phyloP scores from a whole-genome alignment of 2,113 vertebrate species.

The Microcebus lehilahytsara region DNA sequence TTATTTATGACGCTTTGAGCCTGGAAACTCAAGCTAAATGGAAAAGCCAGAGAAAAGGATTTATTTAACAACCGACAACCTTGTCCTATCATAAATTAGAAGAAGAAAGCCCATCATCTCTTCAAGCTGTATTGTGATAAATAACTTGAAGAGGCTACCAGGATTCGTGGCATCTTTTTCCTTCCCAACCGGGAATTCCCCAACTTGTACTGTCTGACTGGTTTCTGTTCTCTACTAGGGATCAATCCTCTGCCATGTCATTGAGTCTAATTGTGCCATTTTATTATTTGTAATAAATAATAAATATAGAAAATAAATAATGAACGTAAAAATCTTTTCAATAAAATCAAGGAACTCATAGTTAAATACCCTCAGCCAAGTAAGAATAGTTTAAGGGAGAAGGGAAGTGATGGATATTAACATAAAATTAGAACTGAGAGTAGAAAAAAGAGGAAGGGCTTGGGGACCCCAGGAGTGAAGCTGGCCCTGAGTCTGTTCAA shows the following conservation, averaged over 20 bases:
- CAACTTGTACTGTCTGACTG: neutral
- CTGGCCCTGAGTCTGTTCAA: neutral
- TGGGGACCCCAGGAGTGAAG: neutral
- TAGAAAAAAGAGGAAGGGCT: neutral
- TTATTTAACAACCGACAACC: neutral
- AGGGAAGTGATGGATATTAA: neutral
- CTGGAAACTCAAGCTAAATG: constrained; percentile 12
- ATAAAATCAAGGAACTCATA: neutral
- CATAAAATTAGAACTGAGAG: neutral
- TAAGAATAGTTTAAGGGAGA: neutral
- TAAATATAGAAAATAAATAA: no score
- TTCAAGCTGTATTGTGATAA: neutral
- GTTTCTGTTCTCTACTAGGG: neutral
- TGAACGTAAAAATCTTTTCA: neutral
- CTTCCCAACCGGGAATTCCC: neutral
- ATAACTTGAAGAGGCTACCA: neutral
- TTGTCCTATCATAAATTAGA: neutral
- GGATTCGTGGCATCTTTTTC: neutral
- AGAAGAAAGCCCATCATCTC: neutral
- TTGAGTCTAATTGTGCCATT: constrained; percentile 19
- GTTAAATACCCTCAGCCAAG: neutral
- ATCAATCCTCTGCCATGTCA: neutral
- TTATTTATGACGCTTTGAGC: constrained; percentile 65
- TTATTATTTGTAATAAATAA: constrained; percentile 20
- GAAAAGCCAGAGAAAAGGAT: constrained; percentile 48